Base-by-base conservation (phyloP, 2,888 invertebrate species). In the Xanthorhoe designata region DNA sequence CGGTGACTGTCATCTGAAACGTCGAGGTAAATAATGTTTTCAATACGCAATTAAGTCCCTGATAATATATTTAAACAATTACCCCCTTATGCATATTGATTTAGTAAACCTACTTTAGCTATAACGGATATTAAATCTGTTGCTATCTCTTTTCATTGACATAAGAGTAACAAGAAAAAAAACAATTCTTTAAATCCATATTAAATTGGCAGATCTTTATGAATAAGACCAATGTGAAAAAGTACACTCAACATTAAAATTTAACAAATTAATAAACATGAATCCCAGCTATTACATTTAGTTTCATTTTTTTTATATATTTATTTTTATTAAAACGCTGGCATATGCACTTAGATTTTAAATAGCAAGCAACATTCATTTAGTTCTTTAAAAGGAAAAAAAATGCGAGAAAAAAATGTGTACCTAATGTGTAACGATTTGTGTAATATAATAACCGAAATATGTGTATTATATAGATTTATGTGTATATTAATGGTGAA, bases 401-500 rank as follows among this genome's bases (percentile, higher is more conserved):
- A 70, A 71, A 67, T 56, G 64, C 59, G 62, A 61, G 59, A 57
- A 59, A 65, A 69, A 66, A 66, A 66, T 62, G 58, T 68, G 57
- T 60, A 59, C 35, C 50, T 59, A 63, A 45, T 68, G 59, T 71
- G 47, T 68, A 66, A 67, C 56, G 55, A 59, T 69, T 61, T 70
- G 76, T 88, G 82, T 86, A 85, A 79, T 76, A 81, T 84, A n/a
- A n/a, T n/a, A 81, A 81, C 79, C 77, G 77, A 76, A 76, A 79
- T 80, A 75, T 76, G 72, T 88, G 88, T 89, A 87, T 85, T 81
- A 86, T 88, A 89, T 90, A 89, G 85, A 78, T 80, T 80, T 85
- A 85, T 82, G 84, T 89, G 83, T 87, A 86, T 81, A 79, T 79
- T 78, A 74, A 76, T 74, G 71, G 72, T 76, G 78, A 75, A 76